Percentiles rank a stretch among this genome's conserved stretches.
Conservation (phyloP, 2,888 invertebrate species). For the Pterostichus niger region DNA sequence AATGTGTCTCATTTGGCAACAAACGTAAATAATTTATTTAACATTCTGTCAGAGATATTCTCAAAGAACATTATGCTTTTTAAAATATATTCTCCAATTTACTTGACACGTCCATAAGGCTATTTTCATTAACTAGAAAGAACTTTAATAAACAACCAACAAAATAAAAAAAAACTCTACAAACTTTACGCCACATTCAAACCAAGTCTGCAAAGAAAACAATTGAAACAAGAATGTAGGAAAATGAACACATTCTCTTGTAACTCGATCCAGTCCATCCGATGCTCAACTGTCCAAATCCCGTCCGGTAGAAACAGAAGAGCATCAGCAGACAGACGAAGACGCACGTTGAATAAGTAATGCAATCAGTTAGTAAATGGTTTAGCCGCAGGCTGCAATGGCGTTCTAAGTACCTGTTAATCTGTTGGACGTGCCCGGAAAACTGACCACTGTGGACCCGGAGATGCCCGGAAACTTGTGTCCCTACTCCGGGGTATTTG, state of each 20-base stretch:
- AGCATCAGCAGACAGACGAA: constrained; percentile 52
- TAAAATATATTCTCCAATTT: too few species aligned
- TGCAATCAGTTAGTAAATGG: constrained; percentile 65
- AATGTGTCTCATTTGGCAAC: too few species aligned
- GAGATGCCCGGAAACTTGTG: constrained; percentile 16
- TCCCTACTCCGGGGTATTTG: constrained; percentile 20
- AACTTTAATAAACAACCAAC: not conserved
- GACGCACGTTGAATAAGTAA: constrained; percentile 63
- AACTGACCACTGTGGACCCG: constrained; percentile 43
- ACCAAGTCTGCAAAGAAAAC: too few species aligned
- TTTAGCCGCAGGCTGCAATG: constrained; percentile 64
- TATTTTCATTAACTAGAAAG: not conserved
- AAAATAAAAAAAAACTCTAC: not conserved
- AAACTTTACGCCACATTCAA: too few species aligned
- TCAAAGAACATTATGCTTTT: too few species aligned
- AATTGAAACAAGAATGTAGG: not conserved
- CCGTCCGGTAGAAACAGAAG: constrained; percentile 23
- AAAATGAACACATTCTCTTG: not conserved
- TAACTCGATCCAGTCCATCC: not conserved
- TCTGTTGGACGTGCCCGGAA: constrained; percentile 68
- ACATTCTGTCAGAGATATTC: too few species aligned
- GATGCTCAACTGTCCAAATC: not conserved
- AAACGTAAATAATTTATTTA: too few species aligned
- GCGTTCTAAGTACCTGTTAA: constrained; percentile 73
- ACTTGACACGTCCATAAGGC: constrained; percentile 4